These are phyloP conservation scores for Perodicticus potto DNA, from an alignment of 2,797 vertebrate species.

Conservation along the genomic window DNA sequence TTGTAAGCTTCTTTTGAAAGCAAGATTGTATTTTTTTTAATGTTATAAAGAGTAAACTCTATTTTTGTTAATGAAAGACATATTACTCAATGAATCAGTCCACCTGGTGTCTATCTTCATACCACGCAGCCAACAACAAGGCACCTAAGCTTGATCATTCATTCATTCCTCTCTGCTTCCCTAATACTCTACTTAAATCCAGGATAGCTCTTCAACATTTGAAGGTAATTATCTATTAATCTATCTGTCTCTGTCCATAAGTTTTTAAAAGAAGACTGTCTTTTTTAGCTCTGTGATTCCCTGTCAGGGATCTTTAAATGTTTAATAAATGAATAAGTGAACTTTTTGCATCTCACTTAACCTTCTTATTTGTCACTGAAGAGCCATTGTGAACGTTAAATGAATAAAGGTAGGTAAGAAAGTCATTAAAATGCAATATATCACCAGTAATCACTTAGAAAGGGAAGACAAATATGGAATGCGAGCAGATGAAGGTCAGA, in stretches of 20 bases:
- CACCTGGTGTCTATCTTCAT: background rate
- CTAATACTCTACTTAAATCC: background rate
- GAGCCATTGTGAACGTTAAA: constrained; percentile 44
- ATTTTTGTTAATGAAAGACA: constrained; percentile 14
- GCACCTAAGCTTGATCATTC: background rate
- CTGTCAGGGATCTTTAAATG: constrained; percentile 31
- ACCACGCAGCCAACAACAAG: background rate
- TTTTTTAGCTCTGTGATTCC: constrained; percentile 37
- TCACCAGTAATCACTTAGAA: constrained; percentile 69
- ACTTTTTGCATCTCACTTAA: background rate
- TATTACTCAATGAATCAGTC: constrained; percentile 14
- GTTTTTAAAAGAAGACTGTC: background rate
- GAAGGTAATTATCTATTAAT: constrained; percentile 53
- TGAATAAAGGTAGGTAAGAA: constrained; percentile 63
- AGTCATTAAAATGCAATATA: constrained; percentile 76
- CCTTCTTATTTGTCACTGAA: constrained; percentile 54
- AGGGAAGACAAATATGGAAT: constrained; percentile 76
- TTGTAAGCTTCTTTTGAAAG: constrained; percentile 22
- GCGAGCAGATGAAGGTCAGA: constrained; percentile 59
- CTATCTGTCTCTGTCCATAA: constrained; percentile 45
- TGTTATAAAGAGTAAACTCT: constrained; percentile 14
- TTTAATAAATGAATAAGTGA: constrained; percentile 51
- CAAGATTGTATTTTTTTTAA: background rate
- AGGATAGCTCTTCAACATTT: background rate
- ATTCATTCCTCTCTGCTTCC: background rate